Percentiles rank a stretch among this genome's conserved stretches.
phyloP scores from a whole-genome alignment of 2,888 invertebrate genomes.

The Conus canariensis region DNA sequence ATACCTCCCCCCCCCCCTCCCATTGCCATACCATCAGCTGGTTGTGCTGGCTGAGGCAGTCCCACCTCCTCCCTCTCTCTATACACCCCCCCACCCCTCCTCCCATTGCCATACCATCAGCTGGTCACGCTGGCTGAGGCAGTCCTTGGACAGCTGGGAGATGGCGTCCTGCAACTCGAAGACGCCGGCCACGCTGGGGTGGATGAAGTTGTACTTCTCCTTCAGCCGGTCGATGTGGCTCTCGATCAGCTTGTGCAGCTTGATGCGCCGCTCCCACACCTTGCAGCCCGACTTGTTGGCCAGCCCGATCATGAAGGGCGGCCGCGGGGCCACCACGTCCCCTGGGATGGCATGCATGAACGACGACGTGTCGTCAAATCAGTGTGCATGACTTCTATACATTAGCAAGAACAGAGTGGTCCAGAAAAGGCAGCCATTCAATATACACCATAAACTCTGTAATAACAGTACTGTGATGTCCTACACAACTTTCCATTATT shows the following conservation, averaged over 20 bases:
- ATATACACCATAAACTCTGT: neutral
- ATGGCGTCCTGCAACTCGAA: conserved; percentile 35
- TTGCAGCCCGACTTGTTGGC: conserved; percentile 20
- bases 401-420: too few species aligned
- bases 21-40: neutral
- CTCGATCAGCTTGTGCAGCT: conserved; percentile 43
- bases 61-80: neutral
- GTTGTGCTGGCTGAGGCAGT: neutral
- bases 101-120: neutral
- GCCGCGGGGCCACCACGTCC: conserved; percentile 59
- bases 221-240: conserved; percentile 36
- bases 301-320: conserved; percentile 55
- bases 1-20: neutral
- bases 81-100: neutral
- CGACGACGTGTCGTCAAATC: neutral
- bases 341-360: conserved; percentile 45
- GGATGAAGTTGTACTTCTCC: conserved; percentile 14
- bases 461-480: neutral
- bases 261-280: conserved; percentile 30
- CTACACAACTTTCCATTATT: too few species aligned
- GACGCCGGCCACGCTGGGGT: neutral
- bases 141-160: neutral
- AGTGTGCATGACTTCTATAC: too few species aligned
- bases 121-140: neutral
- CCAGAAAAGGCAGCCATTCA: neutral